These are phyloP conservation scores for Tauraco erythrolophus DNA, from an alignment of 2,113 vertebrate genomes.

Conservation along the genomic window DNA sequence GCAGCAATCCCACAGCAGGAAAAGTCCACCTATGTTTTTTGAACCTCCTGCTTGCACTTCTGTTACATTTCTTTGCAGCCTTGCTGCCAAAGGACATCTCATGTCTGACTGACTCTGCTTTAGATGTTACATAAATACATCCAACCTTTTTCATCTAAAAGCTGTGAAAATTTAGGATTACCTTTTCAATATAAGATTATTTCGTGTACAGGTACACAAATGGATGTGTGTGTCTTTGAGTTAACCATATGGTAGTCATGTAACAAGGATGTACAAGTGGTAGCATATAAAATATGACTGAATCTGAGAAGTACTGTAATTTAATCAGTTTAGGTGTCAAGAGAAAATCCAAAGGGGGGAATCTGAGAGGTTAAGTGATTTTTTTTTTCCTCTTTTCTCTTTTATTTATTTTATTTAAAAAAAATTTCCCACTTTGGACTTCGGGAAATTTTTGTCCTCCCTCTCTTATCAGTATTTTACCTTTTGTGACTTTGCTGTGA, in stretches of 20 bases:
- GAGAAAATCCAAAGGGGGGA: background rate
- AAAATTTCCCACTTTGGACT: background rate
- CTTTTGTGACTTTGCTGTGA: background rate
- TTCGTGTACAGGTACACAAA: background rate
- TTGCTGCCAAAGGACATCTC: background rate
- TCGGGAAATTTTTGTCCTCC: background rate
- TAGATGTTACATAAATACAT: background rate
- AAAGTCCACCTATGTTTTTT: background rate
- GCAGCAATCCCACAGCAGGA: conserved; percentile 5
- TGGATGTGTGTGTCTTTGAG: background rate
- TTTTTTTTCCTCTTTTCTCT: background rate
- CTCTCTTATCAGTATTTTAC: background rate
- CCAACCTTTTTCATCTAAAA: background rate
- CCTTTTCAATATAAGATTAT: background rate
- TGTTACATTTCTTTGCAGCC: background rate
- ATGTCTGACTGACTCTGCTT: background rate
- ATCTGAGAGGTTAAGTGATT: background rate
- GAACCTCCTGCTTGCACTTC: background rate
- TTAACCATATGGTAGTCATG: background rate
- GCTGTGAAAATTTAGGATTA: background rate
- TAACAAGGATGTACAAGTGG: background rate
- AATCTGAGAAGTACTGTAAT: background rate
- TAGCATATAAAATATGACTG: background rate
- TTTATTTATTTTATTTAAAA: too few relatives aligned
- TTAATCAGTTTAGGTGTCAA: background rate